Evolutionary conservation across 2,797 vertebrate genomes (phyloP).

Genomic region (Psittacula derbiana): DNA sequence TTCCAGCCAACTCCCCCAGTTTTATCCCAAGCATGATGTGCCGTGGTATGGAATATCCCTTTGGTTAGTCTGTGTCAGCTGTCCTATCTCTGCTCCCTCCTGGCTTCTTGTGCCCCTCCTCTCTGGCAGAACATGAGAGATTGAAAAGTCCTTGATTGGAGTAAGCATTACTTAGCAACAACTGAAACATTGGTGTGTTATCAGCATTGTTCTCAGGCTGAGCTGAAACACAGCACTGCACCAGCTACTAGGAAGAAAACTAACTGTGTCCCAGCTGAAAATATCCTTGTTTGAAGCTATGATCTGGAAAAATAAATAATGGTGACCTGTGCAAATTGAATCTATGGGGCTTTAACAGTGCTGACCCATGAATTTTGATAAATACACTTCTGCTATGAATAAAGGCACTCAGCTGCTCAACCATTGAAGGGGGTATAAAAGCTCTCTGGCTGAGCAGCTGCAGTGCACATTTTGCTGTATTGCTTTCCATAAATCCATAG

Average conservation of each 20-base stretch:
- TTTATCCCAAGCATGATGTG: not conserved
- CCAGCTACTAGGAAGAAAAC: not conserved
- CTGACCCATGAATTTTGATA: constrained; percentile 49
- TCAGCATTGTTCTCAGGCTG: not conserved
- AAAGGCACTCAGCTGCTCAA: constrained; percentile 27
- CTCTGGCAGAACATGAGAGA: not conserved
- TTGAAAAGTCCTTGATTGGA: not conserved
- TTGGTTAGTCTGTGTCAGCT: not conserved
- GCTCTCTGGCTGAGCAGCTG: constrained; percentile 52
- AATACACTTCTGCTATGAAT: constrained; percentile 47
- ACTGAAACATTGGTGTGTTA: not conserved
- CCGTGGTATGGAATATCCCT: not conserved
- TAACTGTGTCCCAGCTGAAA: not conserved
- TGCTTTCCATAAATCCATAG: constrained; percentile 50
- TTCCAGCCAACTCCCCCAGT: not conserved
- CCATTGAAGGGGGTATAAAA: constrained; percentile 12
- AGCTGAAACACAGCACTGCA: not conserved
- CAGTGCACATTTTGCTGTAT: constrained; percentile 31
- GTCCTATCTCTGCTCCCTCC: not conserved
- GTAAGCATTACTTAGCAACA: not conserved
- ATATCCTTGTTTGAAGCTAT: not conserved
- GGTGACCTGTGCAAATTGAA: not conserved
- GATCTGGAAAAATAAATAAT: constrained; percentile 24
- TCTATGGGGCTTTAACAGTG: constrained; percentile 21
- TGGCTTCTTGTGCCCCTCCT: not conserved